Percentiles rank a stretch among this genome's conserved stretches.
phyloP scores from a whole-genome alignment of 64 coral and sea anemone species.

The Actinia equina region DNA sequence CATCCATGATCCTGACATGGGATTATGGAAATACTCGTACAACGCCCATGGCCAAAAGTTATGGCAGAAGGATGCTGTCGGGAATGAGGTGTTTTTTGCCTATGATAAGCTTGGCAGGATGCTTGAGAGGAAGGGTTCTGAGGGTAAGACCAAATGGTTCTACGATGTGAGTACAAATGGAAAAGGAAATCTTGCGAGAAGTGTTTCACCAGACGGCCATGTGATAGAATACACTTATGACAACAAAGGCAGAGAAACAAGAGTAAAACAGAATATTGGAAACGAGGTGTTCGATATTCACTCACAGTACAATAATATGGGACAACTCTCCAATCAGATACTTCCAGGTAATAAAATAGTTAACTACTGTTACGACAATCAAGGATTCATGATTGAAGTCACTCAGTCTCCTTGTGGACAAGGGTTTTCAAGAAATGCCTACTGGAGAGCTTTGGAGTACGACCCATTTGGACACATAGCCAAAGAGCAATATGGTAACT shows the following conservation, averaged over 20 bases:
- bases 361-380: not conserved
- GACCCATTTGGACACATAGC: constrained; percentile 28
- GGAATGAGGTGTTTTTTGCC: not conserved
- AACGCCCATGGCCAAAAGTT: constrained; percentile 6
- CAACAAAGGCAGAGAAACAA: constrained; percentile 6
- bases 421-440: not conserved
- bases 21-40: constrained; percentile 15
- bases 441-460: constrained; percentile 3
- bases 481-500: constrained; percentile 15
- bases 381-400: constrained; percentile 9
- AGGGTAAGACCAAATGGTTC: constrained; percentile 3
- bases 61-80: constrained; percentile 17
- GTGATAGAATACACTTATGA: constrained; percentile 10
- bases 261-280: not conserved
- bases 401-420: too few relatives aligned
- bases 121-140: not conserved
- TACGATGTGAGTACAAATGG: constrained; percentile 4
- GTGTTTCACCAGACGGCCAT: not conserved
- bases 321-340: not conserved
- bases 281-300: not conserved
- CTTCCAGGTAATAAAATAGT: not conserved
- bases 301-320: constrained; percentile 9
- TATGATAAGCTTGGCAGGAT: constrained; percentile 19
- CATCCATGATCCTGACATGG: constrained; percentile 34
- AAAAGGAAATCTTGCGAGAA: constrained; percentile 6